A percentile compares a stretch with the other conserved stretches of the same genome.
Evolutionary conservation across 2,113 vertebrate genomes (phyloP).

Genomic region (Hippopotamus amphibius): DNA sequence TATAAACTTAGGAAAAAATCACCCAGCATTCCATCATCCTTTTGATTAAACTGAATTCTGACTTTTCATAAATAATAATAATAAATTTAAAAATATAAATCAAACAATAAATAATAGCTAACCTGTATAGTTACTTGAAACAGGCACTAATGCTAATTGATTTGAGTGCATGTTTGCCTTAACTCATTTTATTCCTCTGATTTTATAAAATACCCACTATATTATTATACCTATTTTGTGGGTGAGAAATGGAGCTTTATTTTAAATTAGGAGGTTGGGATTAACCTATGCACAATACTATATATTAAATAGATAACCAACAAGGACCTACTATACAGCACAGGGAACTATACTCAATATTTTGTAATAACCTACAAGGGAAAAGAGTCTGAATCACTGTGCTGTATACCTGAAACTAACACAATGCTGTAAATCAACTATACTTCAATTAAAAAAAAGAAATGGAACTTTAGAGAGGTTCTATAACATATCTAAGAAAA

Average conservation of each 20-base stretch:
- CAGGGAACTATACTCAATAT: not conserved
- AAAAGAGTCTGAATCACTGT: not conserved
- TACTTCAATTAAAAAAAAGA: not conserved
- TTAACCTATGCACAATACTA: not conserved
- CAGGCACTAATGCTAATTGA: not conserved
- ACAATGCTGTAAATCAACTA: not conserved
- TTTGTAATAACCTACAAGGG: not conserved
- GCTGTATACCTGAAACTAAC: not conserved
- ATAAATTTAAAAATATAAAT: not conserved
- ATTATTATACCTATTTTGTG: not conserved
- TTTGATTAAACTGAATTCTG: not conserved
- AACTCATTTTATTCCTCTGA: not conserved
- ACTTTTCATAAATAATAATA: not conserved
- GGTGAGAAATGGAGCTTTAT: not conserved
- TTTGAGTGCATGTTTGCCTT: not conserved
- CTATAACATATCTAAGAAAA: not conserved
- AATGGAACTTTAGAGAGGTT: not conserved
- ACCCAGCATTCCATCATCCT: not conserved
- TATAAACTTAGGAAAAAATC: not conserved
- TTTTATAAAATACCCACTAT: not conserved
- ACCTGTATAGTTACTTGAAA: not conserved
- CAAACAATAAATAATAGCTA: not conserved
- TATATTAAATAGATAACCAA: not conserved
- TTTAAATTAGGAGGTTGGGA: not conserved
- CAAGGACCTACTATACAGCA: not conserved